Base-by-base conservation (phyloP, 2,888 invertebrate species). In the Nomada ferruginata region DNA sequence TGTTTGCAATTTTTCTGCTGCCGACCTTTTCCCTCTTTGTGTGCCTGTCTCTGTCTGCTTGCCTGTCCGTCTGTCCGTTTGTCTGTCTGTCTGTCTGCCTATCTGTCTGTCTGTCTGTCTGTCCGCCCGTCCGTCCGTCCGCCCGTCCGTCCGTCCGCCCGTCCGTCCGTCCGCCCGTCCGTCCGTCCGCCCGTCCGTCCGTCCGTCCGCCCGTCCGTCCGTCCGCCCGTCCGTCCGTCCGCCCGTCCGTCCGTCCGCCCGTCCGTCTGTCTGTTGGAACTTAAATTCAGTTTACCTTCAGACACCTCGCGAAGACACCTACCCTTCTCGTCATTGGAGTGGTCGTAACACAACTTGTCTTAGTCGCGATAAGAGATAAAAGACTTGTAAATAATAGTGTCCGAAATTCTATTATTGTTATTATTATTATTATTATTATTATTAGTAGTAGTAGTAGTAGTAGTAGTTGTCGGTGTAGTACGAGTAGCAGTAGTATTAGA, bases 311-410 rank as follows among this genome's bases (percentile, higher is more conserved):
- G n/a, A 23, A 18, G 18, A 29, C 29, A 18, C 26, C 64, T 60
- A 60, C 44, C 23, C 29, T 57, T 15, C 29, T 2, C 11, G 26
- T 44, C 13, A 20, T 66, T 13, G 5, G 11, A 29, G 47, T 55
- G 26, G 52, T 59, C 47, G 52, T 47, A 11, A 63, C 53, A 36
- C 52, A 57, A 64, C 57, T 72, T 26, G 78, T 73, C n/a, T 74
- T 52, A 23, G 55, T 55, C 42, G 66, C 52, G 20, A 74, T 7
- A 36, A 64, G 69, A 52, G 73, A 65, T 59, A 53, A 73, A 73
- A 81, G 69, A 81, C 52, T 69, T 73, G 73, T 78, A 70, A 47
- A 70, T 70, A 79, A 18, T 20, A 42, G 10, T 13, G n/a, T 42
- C 15, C 15, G 50, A 52, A n/a, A 15, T 15, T 42, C 57, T 36